Conservation (phyloP, 2,888 invertebrate species). For the Rhimphoctona megacephalus region DNA sequence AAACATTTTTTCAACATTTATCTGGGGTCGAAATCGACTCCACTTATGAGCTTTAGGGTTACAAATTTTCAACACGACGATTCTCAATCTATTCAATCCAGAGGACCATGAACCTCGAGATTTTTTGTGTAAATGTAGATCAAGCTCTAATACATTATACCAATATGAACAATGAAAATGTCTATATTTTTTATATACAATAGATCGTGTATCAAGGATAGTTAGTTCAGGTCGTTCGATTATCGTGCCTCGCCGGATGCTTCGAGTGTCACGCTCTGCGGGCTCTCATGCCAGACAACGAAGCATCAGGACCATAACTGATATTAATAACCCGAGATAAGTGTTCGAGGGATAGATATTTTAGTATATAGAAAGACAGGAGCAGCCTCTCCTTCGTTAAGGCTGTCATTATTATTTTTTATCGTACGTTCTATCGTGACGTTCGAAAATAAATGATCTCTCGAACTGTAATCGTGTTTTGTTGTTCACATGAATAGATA, state of each 20-base stretch:
- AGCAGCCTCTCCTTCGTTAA: slow-evolving; percentile 29
- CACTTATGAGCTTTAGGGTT: too few species aligned
- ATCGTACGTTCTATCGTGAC: slow-evolving; percentile 11
- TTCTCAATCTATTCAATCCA: neutral
- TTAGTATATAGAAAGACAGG: slow-evolving; percentile 26
- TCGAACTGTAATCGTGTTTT: slow-evolving; percentile 1
- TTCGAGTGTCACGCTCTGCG: slow-evolving; percentile 58
- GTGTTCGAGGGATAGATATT: slow-evolving; percentile 43
- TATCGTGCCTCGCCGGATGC: slow-evolving; percentile 61
- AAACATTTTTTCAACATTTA: too few species aligned
- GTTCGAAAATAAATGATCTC: slow-evolving; percentile 18
- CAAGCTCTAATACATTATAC: neutral
- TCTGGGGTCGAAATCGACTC: too few species aligned
- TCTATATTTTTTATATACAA: neutral
- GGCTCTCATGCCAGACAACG: slow-evolving; percentile 38
- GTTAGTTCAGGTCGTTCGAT: slow-evolving; percentile 49
- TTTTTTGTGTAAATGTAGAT: neutral
- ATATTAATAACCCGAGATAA: slow-evolving; percentile 63
- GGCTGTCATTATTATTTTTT: slow-evolving; percentile 3
- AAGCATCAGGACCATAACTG: slow-evolving; percentile 43
- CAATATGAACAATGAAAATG: neutral
- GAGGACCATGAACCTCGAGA: neutral
- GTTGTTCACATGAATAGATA: neutral
- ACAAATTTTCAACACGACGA: neutral
- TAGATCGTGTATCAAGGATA: slow-evolving; percentile 32